A percentile compares a stretch with the other conserved stretches of the same genome.
Conservation (phyloP, 2,888 invertebrate species). For the Ectropis crepuscularia region DNA sequence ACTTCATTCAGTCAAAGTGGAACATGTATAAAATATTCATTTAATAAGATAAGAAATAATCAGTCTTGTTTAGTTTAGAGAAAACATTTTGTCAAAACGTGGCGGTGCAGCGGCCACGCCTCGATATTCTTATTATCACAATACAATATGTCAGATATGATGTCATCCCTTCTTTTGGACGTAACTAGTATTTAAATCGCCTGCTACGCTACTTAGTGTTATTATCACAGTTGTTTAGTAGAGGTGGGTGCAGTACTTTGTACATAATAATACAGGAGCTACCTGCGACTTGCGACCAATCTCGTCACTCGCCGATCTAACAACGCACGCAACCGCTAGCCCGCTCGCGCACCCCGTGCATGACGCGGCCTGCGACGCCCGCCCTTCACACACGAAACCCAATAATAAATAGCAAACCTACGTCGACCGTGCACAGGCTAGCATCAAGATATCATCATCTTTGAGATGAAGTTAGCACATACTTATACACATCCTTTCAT, state of each 20-base stretch:
- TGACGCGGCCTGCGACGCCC: neutral
- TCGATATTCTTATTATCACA: slow-evolving; percentile 79
- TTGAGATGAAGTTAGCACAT: slow-evolving; percentile 75
- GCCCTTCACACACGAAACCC: slow-evolving; percentile 1
- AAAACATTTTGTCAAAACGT: slow-evolving; percentile 80
- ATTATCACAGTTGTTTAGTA: slow-evolving; percentile 86
- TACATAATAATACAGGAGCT: slow-evolving; percentile 82
- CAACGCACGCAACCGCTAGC: slow-evolving; percentile 65
- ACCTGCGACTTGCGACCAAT: slow-evolving; percentile 74
- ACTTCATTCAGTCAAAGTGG: slow-evolving; percentile 82
- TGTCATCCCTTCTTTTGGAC: slow-evolving; percentile 85
- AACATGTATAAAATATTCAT: slow-evolving; percentile 83
- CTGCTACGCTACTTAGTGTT: slow-evolving; percentile 86
- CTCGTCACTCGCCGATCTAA: slow-evolving; percentile 67
- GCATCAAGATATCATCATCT: slow-evolving; percentile 73
- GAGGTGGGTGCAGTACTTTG: slow-evolving; percentile 86
- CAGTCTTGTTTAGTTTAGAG: slow-evolving; percentile 86
- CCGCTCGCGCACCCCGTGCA: slow-evolving; percentile 51
- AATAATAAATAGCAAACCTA: slow-evolving; percentile 57
- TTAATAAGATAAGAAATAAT: slow-evolving; percentile 86
- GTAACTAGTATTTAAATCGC: slow-evolving; percentile 84
- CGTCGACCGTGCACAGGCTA: slow-evolving; percentile 59
- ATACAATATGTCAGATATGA: slow-evolving; percentile 86
- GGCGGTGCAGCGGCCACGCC: slow-evolving; percentile 57
- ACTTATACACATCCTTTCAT: slow-evolving; percentile 73